Evolutionary conservation across 2,888 invertebrate genomes (phyloP), one percentile per base, ranked within the genome.

Genomic region (Mesodorylaimus sp.): DNA sequence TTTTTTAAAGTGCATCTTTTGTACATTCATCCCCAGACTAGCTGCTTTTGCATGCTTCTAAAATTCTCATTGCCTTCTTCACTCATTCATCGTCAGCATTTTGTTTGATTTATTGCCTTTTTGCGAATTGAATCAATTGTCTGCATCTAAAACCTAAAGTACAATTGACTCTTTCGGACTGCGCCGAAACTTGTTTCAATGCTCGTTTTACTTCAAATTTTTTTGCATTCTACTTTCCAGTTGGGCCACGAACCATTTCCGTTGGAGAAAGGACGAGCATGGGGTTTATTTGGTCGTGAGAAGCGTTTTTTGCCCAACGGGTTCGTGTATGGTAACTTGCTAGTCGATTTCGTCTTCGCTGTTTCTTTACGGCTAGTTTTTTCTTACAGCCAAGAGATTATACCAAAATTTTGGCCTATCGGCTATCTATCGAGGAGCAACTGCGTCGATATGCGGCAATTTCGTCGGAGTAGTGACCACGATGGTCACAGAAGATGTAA

Each of bases 191-290:
- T 7, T 39, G 3, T n/a, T n/a, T n/a, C n/a, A n/a, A n/a, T n/a
- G n/a, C n/a, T n/a, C n/a, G n/a, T n/a, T n/a, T 45, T 45, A 24
- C 19, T 44, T 44, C 19, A 19, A 3, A 3, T 44, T 19, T 7
- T 19, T 3, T 28, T 36, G n/a, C 10, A 29, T 21, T 47, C 10
- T 24, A n/a, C 7, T 7, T 53, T 60, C 23, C 56, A 60, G 52
- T 57, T 64, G 16, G 64, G 64, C 1, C 57, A 63, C 50, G 64
- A 64, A 47, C 64, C 64, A 3, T 64, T 60, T 49, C 60, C 64
- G 5, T 54, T 64, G 27, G 57, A 58, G 21, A 57, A 56, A 19
- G 63, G 63, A 52, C 60, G 58, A 43, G 3, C 39, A 7, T 51
- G 25, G 21, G n/a, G 25, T 3, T 47, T 57, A 21, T 57, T 58